These are phyloP conservation scores for Eilema depressum DNA, from an alignment of 2,888 invertebrate species.

Conservation along the genomic window DNA sequence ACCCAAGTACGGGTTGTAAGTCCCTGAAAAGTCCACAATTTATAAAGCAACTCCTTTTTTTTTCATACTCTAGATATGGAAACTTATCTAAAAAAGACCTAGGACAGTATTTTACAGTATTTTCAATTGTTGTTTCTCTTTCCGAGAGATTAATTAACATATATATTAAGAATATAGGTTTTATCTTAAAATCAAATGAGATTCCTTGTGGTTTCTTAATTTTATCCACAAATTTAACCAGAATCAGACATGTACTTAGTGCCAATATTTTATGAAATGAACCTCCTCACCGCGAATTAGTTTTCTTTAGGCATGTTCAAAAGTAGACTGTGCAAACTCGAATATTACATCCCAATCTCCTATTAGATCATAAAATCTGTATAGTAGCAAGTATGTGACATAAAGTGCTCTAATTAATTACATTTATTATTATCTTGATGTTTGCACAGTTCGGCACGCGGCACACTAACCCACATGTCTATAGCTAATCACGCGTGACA, in stretches of 20 bases:
- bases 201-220: not conserved
- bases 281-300: not conserved
- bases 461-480: conserved; percentile 76
- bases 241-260: not conserved
- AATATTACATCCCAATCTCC: conserved; percentile 1
- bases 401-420: conserved; percentile 1
- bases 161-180: too few species aligned
- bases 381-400: not conserved
- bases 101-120: too few species aligned
- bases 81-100: too few species aligned
- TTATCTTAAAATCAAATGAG: too few species aligned
- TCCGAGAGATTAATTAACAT: too few species aligned
- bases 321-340: not conserved
- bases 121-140: too few species aligned
- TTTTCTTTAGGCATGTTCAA: not conserved
- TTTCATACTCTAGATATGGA: not conserved
- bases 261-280: not conserved
- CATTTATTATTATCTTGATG: conserved; percentile 39
- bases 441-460: conserved; percentile 51
- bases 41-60: not conserved
- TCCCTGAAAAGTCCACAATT: not conserved
- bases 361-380: not conserved
- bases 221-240: not conserved
- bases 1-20: not conserved
- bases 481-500: conserved; percentile 76